phyloP scores from a whole-genome alignment of 2,797 vertebrate species.

The Pantherophis vulpinus region DNA sequence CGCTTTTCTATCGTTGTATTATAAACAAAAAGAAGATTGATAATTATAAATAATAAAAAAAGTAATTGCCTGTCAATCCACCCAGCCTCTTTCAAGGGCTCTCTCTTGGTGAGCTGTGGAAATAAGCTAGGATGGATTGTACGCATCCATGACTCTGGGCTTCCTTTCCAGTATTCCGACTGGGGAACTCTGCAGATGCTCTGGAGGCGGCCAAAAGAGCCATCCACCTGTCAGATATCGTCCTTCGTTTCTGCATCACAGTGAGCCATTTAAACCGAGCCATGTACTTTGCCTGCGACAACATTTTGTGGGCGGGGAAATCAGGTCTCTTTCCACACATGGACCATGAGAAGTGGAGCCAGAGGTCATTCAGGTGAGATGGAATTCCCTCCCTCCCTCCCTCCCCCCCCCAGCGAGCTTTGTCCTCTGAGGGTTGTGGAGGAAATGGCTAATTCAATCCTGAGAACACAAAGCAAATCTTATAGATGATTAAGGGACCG shows the following conservation, averaged over 20 bases:
- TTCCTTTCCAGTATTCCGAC: conserved; percentile 78
- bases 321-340: conserved; percentile 75
- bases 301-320: conserved; percentile 88
- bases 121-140: too few relatives aligned
- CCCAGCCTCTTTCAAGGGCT: neutral
- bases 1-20: too few relatives aligned
- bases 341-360: conserved; percentile 89
- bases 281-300: conserved; percentile 92
- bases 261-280: conserved; percentile 88
- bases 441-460: neutral
- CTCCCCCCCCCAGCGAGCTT: too few relatives aligned
- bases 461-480: neutral
- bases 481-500: too few relatives aligned
- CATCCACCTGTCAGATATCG: conserved; percentile 87
- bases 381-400: too few relatives aligned
- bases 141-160: accelerated
- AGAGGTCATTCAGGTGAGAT: conserved; percentile 87
- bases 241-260: conserved; percentile 89
- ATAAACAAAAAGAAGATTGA: neutral
- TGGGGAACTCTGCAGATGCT: conserved; percentile 87
- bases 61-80: neutral
- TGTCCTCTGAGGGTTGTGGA: neutral
- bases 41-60: neutral
- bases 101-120: neutral
- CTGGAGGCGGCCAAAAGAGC: conserved; percentile 85